Evolutionary conservation across 2,888 invertebrate genomes (phyloP), one percentile per base, ranked within the genome.

Genomic region (Zele albiditarsus): DNA sequence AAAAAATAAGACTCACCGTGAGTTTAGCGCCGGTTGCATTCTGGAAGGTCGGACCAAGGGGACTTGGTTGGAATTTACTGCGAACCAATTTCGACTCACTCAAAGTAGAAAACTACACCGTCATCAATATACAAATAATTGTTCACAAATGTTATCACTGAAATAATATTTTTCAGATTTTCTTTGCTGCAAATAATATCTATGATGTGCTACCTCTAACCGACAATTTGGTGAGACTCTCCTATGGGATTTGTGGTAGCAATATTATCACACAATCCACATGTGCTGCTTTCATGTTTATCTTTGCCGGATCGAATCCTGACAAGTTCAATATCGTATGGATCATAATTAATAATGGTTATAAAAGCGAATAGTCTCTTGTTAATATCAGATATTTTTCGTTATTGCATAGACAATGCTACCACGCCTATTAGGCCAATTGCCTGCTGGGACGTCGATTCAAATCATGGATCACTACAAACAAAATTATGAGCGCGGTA

Each of bases 1-100:
- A 80, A 0, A 91, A 93, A 76, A 90, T 95, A 49, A 91, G 92
- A 80, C 91, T 93, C 0, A 93, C 94, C 78, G 92, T 93, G 10
- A 79, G 80, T 63, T 70, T 86, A 16, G 83, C 84, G 3, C 85
- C 86, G 3, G 66, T 84, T 42, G 81, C 82, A 58, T 80, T 78
- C 16, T 86, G 84, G 81, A 76, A 33, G 16, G 67, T 49, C n/a
- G 14, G 20, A 6, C 67, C 75, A 28, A 38, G 33, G 2, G 12
- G 42, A 25, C 23, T 65, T 4, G 27, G 33, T 20, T 33, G n/a
- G 5, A 25, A 33, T 10, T 8, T 71, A 23, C 10, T 66, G 5
- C 14, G 23, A 3, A 4, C 27, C 10, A 71, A 71, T 53, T 68
- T 14, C 16, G 49, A 69, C 23, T n/a, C 20, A 12, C 5, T 75